Conservation (phyloP, 2,797 vertebrate species). For the Carapus acus region DNA sequence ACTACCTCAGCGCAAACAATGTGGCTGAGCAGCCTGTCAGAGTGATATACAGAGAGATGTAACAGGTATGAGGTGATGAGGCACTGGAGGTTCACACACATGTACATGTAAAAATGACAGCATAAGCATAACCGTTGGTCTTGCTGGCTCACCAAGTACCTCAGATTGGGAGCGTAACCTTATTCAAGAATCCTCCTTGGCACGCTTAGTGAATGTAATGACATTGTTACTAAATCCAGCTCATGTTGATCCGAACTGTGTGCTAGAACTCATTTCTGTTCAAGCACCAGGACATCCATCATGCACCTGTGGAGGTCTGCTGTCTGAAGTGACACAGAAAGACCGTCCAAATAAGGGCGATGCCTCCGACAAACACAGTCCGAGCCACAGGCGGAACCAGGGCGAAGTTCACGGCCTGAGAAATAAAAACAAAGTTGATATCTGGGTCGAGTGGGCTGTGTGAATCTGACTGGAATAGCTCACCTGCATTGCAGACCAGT, state of each 20-base stretch:
- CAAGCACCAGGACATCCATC: slow-evolving; percentile 5
- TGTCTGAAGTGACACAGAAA: slow-evolving; percentile 74
- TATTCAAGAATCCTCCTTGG: neutral
- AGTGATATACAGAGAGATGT: too few relatives aligned
- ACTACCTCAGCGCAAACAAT: too few relatives aligned
- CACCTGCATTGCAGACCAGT: slow-evolving; percentile 78
- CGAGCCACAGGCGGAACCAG: slow-evolving; percentile 73
- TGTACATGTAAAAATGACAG: too few relatives aligned
- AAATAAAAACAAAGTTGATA: slow-evolving; percentile 10
- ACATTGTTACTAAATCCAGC: neutral
- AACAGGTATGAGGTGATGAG: too few relatives aligned
- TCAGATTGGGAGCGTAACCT: neutral
- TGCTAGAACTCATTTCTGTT: neutral
- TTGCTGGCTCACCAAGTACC: neutral
- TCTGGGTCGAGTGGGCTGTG: too few relatives aligned
- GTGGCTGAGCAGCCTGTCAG: too few relatives aligned
- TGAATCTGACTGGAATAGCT: slow-evolving; percentile 6
- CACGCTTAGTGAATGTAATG: neutral
- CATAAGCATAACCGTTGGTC: too few relatives aligned
- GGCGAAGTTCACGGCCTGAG: slow-evolving; percentile 74
- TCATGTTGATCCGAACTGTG: neutral
- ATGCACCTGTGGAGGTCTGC: slow-evolving; percentile 30
- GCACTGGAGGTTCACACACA: too few relatives aligned
- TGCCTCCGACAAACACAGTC: slow-evolving; percentile 71
- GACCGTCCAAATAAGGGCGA: slow-evolving; percentile 70